Percentiles rank a stretch among this genome's conserved stretches.
Conservation (phyloP, 1,140 invertebrate genomes). For the Diachasma alloeum region DNA sequence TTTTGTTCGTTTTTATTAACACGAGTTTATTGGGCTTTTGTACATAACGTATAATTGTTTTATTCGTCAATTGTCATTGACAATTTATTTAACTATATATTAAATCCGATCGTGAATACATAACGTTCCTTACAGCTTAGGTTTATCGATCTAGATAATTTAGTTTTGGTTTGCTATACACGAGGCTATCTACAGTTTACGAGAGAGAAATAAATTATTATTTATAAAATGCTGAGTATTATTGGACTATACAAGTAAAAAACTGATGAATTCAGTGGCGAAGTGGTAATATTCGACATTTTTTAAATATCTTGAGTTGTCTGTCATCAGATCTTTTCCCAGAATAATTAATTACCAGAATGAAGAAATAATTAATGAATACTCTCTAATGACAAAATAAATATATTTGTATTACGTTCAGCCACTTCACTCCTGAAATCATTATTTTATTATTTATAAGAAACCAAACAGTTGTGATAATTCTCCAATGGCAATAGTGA, state of each 20-base stretch:
- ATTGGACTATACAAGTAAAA: neutral
- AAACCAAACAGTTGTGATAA: no score
- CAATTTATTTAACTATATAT: neutral
- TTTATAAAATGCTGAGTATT: neutral
- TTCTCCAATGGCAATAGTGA: no score
- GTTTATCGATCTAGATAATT: neutral
- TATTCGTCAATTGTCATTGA: neutral
- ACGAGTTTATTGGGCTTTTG: neutral
- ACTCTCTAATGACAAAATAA: no score
- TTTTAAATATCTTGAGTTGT: no score
- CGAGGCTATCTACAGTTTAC: neutral
- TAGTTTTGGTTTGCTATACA: neutral
- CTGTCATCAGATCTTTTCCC: no score
- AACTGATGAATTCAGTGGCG: neutral
- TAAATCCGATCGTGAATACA: neutral
- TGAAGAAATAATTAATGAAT: no score
- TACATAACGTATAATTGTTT: conserved; percentile 1
- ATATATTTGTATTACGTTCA: no score
- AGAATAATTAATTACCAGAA: no score
- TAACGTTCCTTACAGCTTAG: neutral
- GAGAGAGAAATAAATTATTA: neutral
- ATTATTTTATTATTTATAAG: no score
- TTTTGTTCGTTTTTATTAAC: neutral
- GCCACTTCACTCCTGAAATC: no score
- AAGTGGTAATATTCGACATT: neutral